These are phyloP conservation scores for Anguilla megastoma DNA, from an alignment of 2,797 vertebrate genomes.

Conservation along the genomic window DNA sequence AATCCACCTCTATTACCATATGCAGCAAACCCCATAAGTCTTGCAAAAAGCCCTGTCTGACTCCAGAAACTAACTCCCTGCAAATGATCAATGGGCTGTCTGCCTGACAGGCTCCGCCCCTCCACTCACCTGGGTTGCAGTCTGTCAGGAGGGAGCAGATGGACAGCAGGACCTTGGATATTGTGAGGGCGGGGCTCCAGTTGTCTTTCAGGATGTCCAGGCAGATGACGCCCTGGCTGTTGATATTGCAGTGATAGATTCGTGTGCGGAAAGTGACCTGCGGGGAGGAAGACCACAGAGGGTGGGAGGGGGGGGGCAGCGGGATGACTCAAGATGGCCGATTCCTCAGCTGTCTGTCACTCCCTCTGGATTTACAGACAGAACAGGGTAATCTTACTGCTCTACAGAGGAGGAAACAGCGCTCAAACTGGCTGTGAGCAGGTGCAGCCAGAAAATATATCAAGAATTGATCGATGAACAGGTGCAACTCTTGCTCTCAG, in stretches of 20 bases:
- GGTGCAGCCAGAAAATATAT: too few relatives aligned
- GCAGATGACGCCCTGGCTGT: slow-evolving; percentile 92
- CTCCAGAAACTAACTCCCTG: not conserved
- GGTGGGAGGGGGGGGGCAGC: not conserved
- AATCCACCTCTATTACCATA: not conserved
- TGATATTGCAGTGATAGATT: slow-evolving; percentile 93
- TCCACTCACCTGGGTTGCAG: slow-evolving; percentile 80
- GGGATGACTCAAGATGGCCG: not conserved
- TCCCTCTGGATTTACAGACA: not conserved
- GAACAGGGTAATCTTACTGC: not conserved
- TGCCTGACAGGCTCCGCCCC: not conserved
- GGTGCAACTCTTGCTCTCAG: too few relatives aligned
- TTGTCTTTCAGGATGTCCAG: slow-evolving; percentile 91
- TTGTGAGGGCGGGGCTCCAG: slow-evolving; percentile 89
- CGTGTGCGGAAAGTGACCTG: slow-evolving; percentile 73
- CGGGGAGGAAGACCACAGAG: not conserved
- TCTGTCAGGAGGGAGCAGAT: slow-evolving; percentile 92
- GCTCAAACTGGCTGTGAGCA: too few relatives aligned
- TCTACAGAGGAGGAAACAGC: too few relatives aligned
- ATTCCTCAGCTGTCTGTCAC: not conserved
- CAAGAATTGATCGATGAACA: too few relatives aligned
- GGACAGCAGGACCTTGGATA: slow-evolving; percentile 89
- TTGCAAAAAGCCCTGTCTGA: not conserved
- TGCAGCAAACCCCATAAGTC: not conserved
- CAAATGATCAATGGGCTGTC: not conserved